Percentiles rank a stretch among this genome's conserved stretches.
phyloP scores from a whole-genome alignment of 2,113 vertebrate genomes.

The Mirounga angustirostris region DNA sequence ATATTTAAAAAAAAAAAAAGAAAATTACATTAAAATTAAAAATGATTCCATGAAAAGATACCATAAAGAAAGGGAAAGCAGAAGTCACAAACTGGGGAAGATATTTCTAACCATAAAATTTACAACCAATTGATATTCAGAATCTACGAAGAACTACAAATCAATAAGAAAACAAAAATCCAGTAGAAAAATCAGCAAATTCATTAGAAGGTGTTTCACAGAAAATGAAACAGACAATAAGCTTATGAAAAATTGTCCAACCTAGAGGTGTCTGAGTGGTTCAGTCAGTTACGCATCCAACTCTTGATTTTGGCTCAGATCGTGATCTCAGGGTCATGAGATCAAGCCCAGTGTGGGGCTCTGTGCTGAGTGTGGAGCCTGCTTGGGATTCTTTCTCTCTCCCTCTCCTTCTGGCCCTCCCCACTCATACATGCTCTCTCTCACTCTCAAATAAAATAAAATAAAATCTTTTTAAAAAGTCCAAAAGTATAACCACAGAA shows the following conservation, averaged over 20 bases:
- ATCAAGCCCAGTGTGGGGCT: neutral
- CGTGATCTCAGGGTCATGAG: neutral
- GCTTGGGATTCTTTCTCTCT: neutral
- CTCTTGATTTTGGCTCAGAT: neutral
- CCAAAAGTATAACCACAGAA: neutral
- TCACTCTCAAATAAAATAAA: neutral
- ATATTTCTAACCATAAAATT: neutral
- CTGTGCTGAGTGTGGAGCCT: neutral
- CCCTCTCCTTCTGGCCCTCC: neutral
- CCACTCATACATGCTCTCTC: too few species aligned
- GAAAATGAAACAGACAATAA: neutral
- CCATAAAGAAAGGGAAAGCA: neutral
- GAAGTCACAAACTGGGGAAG: neutral
- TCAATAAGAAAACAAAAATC: neutral
- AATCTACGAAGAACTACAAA: neutral
- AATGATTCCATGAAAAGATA: neutral
- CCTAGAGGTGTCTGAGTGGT: neutral
- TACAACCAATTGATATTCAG: neutral
- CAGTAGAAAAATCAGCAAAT: neutral
- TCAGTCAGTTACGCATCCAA: neutral
- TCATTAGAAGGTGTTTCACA: neutral
- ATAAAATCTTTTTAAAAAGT: neutral
- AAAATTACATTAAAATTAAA: constrained; percentile 12
- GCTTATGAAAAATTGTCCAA: neutral
- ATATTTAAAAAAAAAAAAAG: too few species aligned